These are phyloP conservation scores for Silurus lanzhouensis DNA, from an alignment of 2,797 vertebrate genomes.

Conservation along the genomic window DNA sequence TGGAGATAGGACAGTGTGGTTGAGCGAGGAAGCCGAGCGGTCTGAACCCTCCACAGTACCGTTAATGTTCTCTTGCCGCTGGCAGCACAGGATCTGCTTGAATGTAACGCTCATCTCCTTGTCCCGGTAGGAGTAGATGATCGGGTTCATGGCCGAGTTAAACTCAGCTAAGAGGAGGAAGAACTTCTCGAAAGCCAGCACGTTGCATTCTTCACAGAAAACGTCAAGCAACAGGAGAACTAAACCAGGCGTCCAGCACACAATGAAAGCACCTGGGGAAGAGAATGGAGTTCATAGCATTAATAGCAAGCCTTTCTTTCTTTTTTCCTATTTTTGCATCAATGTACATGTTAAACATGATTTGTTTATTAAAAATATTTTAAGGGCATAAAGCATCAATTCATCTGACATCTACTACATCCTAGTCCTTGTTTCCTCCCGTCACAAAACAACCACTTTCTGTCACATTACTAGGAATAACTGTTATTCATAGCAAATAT, in stretches of 20 bases:
- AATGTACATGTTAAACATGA: too few relatives aligned
- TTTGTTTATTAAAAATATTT: too few relatives aligned
- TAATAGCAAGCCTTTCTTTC: neutral
- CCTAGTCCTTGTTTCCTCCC: neutral
- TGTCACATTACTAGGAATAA: neutral
- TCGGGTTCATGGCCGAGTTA: slow-evolving; percentile 99
- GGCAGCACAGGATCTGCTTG: slow-evolving; percentile 96
- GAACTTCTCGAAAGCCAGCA: slow-evolving; percentile 95
- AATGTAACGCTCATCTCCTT: slow-evolving; percentile 99
- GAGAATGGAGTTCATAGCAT: neutral
- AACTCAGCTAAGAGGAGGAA: slow-evolving; percentile 96
- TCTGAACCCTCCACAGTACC: slow-evolving; percentile 91
- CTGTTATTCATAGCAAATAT: neutral
- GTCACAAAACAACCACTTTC: neutral
- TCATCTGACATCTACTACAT: neutral
- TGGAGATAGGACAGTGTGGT: slow-evolving; percentile 90
- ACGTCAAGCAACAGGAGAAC: slow-evolving; percentile 94
- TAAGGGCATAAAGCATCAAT: neutral
- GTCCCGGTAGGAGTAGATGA: slow-evolving; percentile 98
- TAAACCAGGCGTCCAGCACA: slow-evolving; percentile 97
- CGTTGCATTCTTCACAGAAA: slow-evolving; percentile 87
- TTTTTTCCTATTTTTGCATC: neutral
- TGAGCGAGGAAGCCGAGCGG: slow-evolving; percentile 91
- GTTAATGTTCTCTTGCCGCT: slow-evolving; percentile 86
- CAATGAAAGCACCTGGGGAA: slow-evolving; percentile 89